Evolutionary conservation across 2,797 vertebrate species (phyloP).

Genomic region (Propithecus deckenii): DNA sequence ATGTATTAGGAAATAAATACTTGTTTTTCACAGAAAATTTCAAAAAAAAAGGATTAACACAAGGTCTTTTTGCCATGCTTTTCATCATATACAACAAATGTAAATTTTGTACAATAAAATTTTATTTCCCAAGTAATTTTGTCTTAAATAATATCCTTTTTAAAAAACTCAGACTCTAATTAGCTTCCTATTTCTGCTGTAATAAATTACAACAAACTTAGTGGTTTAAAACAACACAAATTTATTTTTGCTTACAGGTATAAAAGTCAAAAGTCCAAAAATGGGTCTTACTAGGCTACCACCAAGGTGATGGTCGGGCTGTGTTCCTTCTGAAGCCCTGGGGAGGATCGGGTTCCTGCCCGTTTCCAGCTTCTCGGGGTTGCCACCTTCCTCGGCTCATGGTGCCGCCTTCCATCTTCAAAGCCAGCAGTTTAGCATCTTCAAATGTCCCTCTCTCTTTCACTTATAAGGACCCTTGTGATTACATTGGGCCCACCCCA

Average conservation of each 20-base stretch:
- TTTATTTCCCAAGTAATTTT: slow-evolving; percentile 52
- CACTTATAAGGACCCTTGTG: neutral
- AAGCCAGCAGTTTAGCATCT: neutral
- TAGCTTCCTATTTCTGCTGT: neutral
- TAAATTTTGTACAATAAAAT: slow-evolving; percentile 71
- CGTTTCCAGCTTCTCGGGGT: neutral
- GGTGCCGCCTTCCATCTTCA: neutral
- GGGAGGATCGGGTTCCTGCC: neutral
- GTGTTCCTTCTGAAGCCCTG: neutral
- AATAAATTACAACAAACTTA: neutral
- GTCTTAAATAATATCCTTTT: neutral
- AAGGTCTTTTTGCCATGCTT: neutral
- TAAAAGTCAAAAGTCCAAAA: neutral
- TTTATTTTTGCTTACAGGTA: neutral
- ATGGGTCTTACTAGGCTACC: neutral
- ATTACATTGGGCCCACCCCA: neutral
- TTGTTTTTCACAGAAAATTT: slow-evolving; percentile 21
- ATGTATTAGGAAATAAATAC: neutral
- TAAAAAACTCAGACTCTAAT: neutral
- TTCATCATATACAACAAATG: slow-evolving; percentile 28
- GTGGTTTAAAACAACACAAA: neutral
- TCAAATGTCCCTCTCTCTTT: neutral
- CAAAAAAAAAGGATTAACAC: neutral
- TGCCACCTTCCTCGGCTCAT: neutral
- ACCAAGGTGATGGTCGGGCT: neutral